These are phyloP conservation scores for Poeciliopsis turrubarensis DNA, from an alignment of 2,113 vertebrate genomes.

Conservation along the genomic window DNA sequence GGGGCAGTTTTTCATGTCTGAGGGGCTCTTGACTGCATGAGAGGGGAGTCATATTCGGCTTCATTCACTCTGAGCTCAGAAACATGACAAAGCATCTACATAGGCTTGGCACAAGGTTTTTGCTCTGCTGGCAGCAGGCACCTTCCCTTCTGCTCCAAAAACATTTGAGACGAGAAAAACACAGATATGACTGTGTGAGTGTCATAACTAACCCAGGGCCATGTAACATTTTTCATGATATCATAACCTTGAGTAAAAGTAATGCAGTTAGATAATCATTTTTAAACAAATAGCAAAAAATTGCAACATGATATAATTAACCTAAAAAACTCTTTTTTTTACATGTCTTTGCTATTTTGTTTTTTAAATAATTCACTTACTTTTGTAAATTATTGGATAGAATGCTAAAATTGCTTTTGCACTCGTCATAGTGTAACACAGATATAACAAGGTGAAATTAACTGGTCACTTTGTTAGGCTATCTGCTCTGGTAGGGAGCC, in stretches of 20 bases:
- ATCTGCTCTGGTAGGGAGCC: too few species aligned
- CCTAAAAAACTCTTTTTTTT: not conserved
- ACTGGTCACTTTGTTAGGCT: not conserved
- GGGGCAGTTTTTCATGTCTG: slow-evolving; percentile 37
- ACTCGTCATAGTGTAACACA: not conserved
- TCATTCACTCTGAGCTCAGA: slow-evolving; percentile 35
- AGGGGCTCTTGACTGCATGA: slow-evolving; percentile 56
- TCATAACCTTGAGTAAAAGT: too few species aligned
- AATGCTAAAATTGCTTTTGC: not conserved
- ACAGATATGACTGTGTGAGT: slow-evolving; percentile 1
- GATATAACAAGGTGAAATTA: too few species aligned
- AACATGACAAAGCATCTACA: slow-evolving; percentile 43
- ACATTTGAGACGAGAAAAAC: slow-evolving; percentile 18
- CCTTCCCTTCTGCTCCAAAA: slow-evolving; percentile 11
- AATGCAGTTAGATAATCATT: too few species aligned
- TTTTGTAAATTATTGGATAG: not conserved
- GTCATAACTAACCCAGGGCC: too few species aligned
- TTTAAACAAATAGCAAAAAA: not conserved
- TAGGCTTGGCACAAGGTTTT: slow-evolving; percentile 36
- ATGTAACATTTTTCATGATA: too few species aligned
- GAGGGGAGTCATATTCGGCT: slow-evolving; percentile 61
- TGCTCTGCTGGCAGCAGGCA: slow-evolving; percentile 8
- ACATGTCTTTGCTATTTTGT: not conserved
- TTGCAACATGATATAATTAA: not conserved
- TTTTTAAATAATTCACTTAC: not conserved